phyloP scores from a whole-genome alignment of 1,140 invertebrate species.

The Drosophila elegans region DNA sequence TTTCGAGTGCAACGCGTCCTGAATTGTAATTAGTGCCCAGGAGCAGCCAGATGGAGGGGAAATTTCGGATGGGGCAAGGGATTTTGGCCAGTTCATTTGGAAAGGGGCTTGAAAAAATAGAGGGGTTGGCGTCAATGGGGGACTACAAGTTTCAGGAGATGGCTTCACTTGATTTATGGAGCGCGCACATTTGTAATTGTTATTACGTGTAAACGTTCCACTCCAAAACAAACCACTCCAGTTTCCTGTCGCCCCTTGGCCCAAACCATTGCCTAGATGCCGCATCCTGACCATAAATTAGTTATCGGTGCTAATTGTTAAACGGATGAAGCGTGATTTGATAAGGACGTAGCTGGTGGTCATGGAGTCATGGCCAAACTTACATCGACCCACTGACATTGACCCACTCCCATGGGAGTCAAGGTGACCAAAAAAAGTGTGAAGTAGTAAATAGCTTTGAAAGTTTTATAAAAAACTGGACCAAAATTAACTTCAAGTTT shows the following conservation, averaged over 20 bases:
- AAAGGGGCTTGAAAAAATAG: background rate
- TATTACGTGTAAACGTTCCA: conserved; percentile 56
- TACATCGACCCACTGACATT: conserved; percentile 11
- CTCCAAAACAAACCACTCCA: conserved; percentile 26
- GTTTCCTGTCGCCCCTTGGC: background rate
- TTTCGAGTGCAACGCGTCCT: conserved; percentile 65
- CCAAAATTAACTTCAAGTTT: no score
- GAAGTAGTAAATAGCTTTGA: no score
- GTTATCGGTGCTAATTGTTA: conserved; percentile 61
- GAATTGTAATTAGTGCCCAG: conserved; percentile 64
- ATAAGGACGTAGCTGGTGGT: conserved; percentile 16
- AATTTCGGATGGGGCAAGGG: background rate
- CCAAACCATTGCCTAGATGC: conserved; percentile 3
- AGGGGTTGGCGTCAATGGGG: background rate
- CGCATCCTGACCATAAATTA: conserved; percentile 51
- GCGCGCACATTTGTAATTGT: conserved; percentile 61
- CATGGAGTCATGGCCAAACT: background rate
- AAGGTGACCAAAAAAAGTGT: no score
- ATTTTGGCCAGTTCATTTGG: conserved; percentile 34
- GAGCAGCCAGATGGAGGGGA: conserved; percentile 3
- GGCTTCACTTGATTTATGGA: conserved; percentile 59
- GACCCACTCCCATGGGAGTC: background rate
- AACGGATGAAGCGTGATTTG: conserved; percentile 54
- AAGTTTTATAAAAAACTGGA: no score
- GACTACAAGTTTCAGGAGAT: conserved; percentile 4